phyloP scores from a whole-genome alignment of 1,140 invertebrate genomes.

The Rhopalosiphum padi region DNA sequence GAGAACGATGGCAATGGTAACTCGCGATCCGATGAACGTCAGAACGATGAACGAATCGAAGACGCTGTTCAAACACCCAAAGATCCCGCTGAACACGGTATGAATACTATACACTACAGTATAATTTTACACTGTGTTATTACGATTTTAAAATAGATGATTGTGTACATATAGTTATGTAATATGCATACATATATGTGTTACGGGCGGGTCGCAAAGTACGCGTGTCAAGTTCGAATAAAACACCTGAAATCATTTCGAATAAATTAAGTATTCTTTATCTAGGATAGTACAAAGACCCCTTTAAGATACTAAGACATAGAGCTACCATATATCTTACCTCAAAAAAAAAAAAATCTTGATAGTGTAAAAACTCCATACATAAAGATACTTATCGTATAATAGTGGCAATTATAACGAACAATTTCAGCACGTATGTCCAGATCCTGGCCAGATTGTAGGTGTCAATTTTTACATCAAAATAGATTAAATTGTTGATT shows the following conservation, averaged over 20 bases:
- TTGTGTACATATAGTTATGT: not conserved
- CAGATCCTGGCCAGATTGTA: too few species aligned
- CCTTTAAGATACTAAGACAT: not conserved
- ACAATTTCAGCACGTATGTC: too few species aligned
- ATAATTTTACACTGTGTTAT: conserved; percentile 18
- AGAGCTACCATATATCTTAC: too few species aligned
- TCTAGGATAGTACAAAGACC: not conserved
- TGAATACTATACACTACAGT: conserved; percentile 38
- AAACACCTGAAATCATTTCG: not conserved
- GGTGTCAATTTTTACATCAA: too few species aligned
- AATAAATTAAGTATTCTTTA: not conserved
- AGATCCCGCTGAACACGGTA: conserved; percentile 24
- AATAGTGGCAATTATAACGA: not conserved
- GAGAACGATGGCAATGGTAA: conserved; percentile 12
- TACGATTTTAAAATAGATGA: not conserved
- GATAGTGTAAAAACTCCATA: too few species aligned
- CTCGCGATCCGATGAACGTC: not conserved
- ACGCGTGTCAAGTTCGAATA: too few species aligned
- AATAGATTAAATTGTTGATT: too few species aligned
- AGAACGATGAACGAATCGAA: conserved; percentile 14
- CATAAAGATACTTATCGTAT: not conserved
- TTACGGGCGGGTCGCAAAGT: not conserved
- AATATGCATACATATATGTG: not conserved
- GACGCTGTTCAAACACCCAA: conserved; percentile 53
- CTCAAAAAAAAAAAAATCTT: not conserved